Evolutionary conservation across 1,140 invertebrate genomes (phyloP), one percentile per base, ranked within the genome.

Genomic region (Globodera ellingtonae): DNA sequence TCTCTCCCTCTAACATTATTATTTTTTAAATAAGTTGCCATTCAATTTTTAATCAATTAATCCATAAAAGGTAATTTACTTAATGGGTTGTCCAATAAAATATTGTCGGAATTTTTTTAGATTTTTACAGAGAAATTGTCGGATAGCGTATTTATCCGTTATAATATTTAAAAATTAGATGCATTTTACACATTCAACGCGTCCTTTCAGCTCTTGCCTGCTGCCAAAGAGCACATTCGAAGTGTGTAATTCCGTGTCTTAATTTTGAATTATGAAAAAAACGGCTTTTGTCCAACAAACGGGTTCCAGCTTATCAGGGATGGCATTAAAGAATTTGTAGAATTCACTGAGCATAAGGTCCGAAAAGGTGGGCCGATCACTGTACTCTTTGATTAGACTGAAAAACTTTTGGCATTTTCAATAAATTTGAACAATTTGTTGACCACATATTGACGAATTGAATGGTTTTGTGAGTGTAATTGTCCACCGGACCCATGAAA

Each of bases 391-490:
- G 46, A 73, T 83, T 47, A 83, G 73, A 81, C 82, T 86, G 67
- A 83, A 83, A 86, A 82, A 24, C 24, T 24, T 24, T 24, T 47
- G 4, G 21, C 9, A 66, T 47, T 52, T 52, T 48, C 3, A 8
- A n/a, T 7, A n/a, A 24, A 35, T 15, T 24, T 50, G 66, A 6
- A 50, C 35, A 82, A 15, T 46, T 84, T 52, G 62, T 67, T 78
- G 62, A 86, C 85, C 87, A 89, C 65, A 66, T 56, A 62, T 88
- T 88, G n/a, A 86, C 77, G 72, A 86, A 86, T 18, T 52, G 56
- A 4, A 83, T 62, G 35, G 79, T 87, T 50, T 70, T 75, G 13
- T 21, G 65, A 13, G 86, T 48, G 70, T 75, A 89, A 52, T 79
- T 69, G 56, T 85, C 85, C 18, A 62, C 66, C 15, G 77, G 65